Evolutionary conservation across 1,140 invertebrate genomes (phyloP).

Genomic region (Magallana angulata): DNA sequence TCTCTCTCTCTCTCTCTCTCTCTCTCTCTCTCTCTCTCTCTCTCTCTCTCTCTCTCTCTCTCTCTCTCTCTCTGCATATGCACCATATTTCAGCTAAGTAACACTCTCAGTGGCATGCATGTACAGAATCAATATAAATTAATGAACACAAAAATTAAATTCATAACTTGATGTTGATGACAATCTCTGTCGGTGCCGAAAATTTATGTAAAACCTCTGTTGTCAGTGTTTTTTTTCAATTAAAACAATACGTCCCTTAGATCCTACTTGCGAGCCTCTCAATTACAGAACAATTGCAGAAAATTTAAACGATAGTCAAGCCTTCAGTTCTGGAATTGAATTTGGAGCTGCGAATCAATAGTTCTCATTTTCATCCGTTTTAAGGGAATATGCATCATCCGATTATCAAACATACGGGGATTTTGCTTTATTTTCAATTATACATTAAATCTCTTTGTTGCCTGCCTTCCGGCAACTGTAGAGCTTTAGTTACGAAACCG

Average conservation of each 20-base stretch:
- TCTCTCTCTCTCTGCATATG: too few species aligned
- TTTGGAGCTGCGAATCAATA: conserved; percentile 12
- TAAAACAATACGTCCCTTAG: not conserved
- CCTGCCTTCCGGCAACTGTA: not conserved
- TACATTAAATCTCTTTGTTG: not conserved
- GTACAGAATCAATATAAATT: too few species aligned
- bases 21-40: too few species aligned
- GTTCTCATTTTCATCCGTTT: conserved; percentile 18
- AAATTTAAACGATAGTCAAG: not conserved
- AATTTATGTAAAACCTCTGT: too few species aligned
- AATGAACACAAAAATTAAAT: too few species aligned
- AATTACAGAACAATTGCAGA: not conserved
- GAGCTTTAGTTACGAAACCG: not conserved
- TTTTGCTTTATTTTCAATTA: conserved; percentile 14
- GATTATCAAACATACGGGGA: conserved; percentile 6
- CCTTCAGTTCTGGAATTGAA: conserved; percentile 23
- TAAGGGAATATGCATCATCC: conserved; percentile 7
- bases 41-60: too few species aligned
- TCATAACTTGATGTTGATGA: too few species aligned
- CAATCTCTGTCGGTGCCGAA: too few species aligned
- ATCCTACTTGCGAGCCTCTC: not conserved
- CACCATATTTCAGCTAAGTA: too few species aligned
- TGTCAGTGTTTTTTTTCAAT: not conserved
- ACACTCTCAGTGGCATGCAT: too few species aligned
- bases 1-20: too few species aligned